These are phyloP conservation scores for Mycetomoellerius zeteki DNA, from an alignment of 1,140 invertebrate species.

Conservation along the genomic window DNA sequence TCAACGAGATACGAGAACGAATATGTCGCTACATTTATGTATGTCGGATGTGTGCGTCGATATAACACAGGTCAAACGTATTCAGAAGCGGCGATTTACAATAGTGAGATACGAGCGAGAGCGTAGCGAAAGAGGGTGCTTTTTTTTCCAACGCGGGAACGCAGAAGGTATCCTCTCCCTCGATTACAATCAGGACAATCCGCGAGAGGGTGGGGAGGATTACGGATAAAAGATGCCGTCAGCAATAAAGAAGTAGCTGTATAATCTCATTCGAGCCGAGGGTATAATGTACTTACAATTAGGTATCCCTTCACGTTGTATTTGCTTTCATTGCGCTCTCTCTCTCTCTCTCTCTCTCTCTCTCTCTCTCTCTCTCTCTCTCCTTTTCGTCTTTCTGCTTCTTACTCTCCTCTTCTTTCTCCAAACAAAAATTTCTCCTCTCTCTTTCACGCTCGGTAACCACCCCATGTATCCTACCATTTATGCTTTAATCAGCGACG, in stretches of 20 bases:
- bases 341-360: slow-evolving; percentile 12
- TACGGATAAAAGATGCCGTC: slow-evolving; percentile 74
- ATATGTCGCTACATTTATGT: slow-evolving; percentile 21
- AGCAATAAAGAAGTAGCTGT: slow-evolving; percentile 77
- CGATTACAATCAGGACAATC: slow-evolving; percentile 66
- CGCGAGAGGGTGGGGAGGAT: slow-evolving; percentile 31
- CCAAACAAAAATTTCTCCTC: slow-evolving; percentile 71
- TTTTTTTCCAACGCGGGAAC: slow-evolving; percentile 41
- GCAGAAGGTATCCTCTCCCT: background rate
- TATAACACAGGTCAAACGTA: background rate
- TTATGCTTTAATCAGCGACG: slow-evolving; percentile 76
- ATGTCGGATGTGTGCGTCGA: background rate
- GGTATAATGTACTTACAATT: slow-evolving; percentile 79
- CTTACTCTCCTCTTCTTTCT: slow-evolving; percentile 4
- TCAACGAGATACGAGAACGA: background rate
- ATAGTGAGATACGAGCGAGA: slow-evolving; percentile 18
- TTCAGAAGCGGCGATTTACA: slow-evolving; percentile 57
- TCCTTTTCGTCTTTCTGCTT: background rate
- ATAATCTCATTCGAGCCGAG: slow-evolving; percentile 72
- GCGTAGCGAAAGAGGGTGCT: slow-evolving; percentile 1
- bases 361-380: slow-evolving; percentile 22
- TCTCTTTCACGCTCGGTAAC: slow-evolving; percentile 41
- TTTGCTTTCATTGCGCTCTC: slow-evolving; percentile 63
- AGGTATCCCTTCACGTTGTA: slow-evolving; percentile 71
- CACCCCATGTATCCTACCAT: slow-evolving; percentile 64